A percentile compares a stretch with the other conserved stretches of the same genome.
These are phyloP conservation scores for Garrulus glandarius DNA, from an alignment of 2,797 vertebrate genomes.

Conservation along the genomic window DNA sequence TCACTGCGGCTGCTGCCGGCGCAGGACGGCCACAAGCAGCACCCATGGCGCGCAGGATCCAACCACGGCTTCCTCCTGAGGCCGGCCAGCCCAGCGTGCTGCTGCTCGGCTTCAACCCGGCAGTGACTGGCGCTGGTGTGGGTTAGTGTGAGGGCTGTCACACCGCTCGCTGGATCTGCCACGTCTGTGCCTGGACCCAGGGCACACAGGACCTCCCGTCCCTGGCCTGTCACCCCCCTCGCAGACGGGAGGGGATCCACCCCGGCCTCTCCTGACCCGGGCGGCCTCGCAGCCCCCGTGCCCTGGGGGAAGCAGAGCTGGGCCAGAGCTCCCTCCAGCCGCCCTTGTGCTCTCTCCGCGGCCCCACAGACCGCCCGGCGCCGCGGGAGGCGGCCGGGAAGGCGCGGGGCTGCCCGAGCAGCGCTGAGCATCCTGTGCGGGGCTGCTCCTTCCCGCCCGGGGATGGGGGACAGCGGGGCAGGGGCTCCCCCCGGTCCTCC, in stretches of 20 bases:
- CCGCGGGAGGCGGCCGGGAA: neutral
- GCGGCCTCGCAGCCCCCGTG: neutral
- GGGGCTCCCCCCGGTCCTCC: neutral
- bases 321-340: neutral
- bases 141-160: rapidly evolving
- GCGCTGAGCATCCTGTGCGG: neutral
- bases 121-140: rapidly evolving
- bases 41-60: rapidly evolving
- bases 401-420: neutral
- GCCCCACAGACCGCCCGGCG: neutral
- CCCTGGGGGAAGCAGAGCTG: neutral
- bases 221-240: neutral
- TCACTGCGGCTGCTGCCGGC: neutral
- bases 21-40: rapidly evolving
- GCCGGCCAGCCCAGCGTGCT: neutral
- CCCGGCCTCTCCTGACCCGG: neutral
- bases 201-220: neutral
- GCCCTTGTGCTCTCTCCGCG: neutral
- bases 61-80: neutral
- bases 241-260: neutral
- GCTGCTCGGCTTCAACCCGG: neutral
- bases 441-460: neutral
- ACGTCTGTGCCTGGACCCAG: neutral
- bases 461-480: neutral
- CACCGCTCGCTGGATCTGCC: neutral